Evolutionary conservation across 1,140 invertebrate species (phyloP).

Genomic region (Hermetia illucens): DNA sequence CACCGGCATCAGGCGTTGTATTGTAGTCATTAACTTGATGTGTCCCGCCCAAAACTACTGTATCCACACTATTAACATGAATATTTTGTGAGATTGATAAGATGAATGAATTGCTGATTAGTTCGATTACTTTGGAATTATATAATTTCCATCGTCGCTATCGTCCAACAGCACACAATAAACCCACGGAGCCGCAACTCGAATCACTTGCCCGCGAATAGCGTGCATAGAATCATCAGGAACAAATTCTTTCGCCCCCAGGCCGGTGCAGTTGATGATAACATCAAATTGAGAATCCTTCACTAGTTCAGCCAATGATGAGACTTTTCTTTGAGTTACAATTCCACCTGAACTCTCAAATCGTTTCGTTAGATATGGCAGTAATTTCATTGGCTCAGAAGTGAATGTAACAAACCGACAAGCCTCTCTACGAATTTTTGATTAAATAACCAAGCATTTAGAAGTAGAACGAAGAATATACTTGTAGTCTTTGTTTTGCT

Average conservation of each 20-base stretch:
- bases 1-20: conserved; percentile 33
- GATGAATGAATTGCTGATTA: conserved; percentile 11
- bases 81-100: not conserved
- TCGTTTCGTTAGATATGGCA: conserved; percentile 43
- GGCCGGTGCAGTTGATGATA: conserved; percentile 59
- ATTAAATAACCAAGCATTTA: conserved; percentile 9
- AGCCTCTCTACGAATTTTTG: conserved; percentile 40
- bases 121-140: conserved; percentile 72
- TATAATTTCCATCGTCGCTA: conserved; percentile 44
- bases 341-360: conserved; percentile 41
- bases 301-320: conserved; percentile 35
- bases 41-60: conserved; percentile 58
- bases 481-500: conserved; percentile 35
- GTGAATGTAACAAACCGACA: conserved; percentile 46
- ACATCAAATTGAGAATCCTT: conserved; percentile 39
- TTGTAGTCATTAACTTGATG: conserved; percentile 51
- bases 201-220: conserved; percentile 54
- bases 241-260: conserved; percentile 40
- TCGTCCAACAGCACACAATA: conserved; percentile 39
- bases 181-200: conserved; percentile 48
- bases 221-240: conserved; percentile 41
- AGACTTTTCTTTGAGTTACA: conserved; percentile 34
- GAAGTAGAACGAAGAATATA: no score
- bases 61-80: conserved; percentile 36
- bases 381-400: conserved; percentile 38